Base-by-base conservation (phyloP, 2,888 invertebrate genomes). In the Microctonus brassicae region DNA sequence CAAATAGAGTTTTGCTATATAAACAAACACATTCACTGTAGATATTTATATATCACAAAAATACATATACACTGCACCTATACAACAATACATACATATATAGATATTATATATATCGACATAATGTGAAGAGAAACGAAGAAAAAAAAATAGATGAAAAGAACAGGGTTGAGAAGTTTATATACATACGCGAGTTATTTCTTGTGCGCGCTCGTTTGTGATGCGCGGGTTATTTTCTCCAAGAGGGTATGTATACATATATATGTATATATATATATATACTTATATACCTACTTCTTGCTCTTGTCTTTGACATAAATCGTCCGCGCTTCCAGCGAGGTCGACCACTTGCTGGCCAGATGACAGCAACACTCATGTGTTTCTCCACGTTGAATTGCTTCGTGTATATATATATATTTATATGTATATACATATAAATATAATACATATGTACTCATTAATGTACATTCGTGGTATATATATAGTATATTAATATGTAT, bases 321-420 rank as follows among this genome's bases (percentile, higher is more conserved):
- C 74, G 76, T 76, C 73, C 72, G 68, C 72, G 75, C 73, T 76
- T 75, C 67, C 72, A 76, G 73, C 72, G 67, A 74, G 73, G 73
- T 73, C 80, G 79, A 81, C 81, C 81, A 81, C 82, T 82, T 81
- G 81, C 79, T 74, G 75, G 77, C 80, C 80, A 80, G 79, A 81
- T 81, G 82, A 81, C 79, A 79, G 76, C 66, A 64, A 76, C 47
- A 47, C 77, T 77, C 73, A 72, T 75, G 78, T 76, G 75, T 79
- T 77, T 76, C 78, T 74, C 74, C 71, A 66, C 73, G 77, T 75
- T 64, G 47, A 47, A 47, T 20, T 47, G 47, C 17, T 17, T 17
- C 17, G 17, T 47, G 9, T 47, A 36, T 36, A 47, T 36, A 10
- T 33, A 33, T 33, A 33, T 33, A 33, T 33, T 5, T 33, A 33